Conservation (phyloP, 2,888 invertebrate genomes). For the Drosophila algonquin region DNA sequence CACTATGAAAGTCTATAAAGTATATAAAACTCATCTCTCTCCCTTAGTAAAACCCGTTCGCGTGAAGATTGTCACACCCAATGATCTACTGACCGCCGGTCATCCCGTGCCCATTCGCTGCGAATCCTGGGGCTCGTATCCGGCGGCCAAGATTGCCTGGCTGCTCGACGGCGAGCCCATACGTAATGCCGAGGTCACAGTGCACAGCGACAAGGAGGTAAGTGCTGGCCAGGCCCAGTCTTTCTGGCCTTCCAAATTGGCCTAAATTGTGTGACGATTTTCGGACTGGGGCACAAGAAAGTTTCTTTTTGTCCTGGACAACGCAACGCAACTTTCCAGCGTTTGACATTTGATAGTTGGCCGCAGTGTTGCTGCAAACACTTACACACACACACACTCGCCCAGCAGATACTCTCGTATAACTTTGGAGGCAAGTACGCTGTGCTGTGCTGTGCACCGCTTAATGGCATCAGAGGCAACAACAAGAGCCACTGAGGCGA, state of each 20-base stretch:
- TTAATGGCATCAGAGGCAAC: conserved; percentile 26
- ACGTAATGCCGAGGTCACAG: conserved; percentile 87
- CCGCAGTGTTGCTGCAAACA: conserved; percentile 39
- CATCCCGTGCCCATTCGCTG: conserved; percentile 90
- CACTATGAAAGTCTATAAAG: background rate
- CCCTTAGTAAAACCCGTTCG: conserved; percentile 90
- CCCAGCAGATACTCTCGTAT: background rate
- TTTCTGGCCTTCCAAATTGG: background rate
- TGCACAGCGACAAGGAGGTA: conserved; percentile 85
- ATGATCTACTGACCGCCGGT: conserved; percentile 89
- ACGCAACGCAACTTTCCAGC: conserved; percentile 55
- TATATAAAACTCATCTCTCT: background rate
- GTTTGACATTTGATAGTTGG: conserved; percentile 73
- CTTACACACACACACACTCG: conserved; percentile 9
- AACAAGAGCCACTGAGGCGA: conserved; percentile 36
- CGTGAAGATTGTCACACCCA: conserved; percentile 89
- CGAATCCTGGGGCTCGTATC: conserved; percentile 92
- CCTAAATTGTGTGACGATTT: background rate
- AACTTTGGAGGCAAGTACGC: conserved; percentile 1
- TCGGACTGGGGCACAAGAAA: conserved; percentile 1
- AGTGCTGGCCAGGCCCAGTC: conserved; percentile 34
- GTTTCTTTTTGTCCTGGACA: conserved; percentile 24
- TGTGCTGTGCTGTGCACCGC: background rate
- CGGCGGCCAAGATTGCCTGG: conserved; percentile 93
- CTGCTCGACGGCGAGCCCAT: conserved; percentile 89